These are phyloP conservation scores for Nowickia ferox DNA, from an alignment of 2,888 invertebrate species.

Conservation along the genomic window DNA sequence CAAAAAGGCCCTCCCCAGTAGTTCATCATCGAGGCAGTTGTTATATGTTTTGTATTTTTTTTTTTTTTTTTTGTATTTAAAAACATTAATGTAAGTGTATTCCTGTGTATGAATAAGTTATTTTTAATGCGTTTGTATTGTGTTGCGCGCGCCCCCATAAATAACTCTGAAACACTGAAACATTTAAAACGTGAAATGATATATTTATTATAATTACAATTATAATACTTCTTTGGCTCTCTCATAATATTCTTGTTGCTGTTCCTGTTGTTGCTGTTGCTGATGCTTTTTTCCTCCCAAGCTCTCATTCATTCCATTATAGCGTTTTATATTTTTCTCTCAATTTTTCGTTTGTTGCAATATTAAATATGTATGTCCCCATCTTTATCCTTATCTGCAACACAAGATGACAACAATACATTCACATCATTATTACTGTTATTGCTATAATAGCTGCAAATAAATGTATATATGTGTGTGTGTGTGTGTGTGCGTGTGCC, in stretches of 20 bases:
- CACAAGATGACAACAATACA: constrained; percentile 7
- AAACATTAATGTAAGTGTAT: constrained; percentile 24
- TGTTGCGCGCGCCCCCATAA: constrained; percentile 74
- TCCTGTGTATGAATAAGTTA: constrained; percentile 45
- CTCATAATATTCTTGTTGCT: constrained; percentile 51
- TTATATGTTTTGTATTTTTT: too few species aligned
- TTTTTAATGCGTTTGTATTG: constrained; percentile 60
- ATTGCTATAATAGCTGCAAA: constrained; percentile 18
- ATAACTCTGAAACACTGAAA: constrained; percentile 71
- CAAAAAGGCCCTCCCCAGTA: constrained; percentile 63
- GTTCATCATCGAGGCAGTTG: constrained; percentile 50
- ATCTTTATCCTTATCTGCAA: constrained; percentile 32
- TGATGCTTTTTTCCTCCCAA: background rate
- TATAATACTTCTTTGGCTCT: constrained; percentile 58
- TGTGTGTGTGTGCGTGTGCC: background rate
- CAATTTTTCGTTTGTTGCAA: constrained; percentile 31
- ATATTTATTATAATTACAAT: constrained; percentile 81
- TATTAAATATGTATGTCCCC: constrained; percentile 50
- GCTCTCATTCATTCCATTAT: constrained; percentile 27
- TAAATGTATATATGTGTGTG: background rate
- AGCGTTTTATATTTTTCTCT: constrained; percentile 21
- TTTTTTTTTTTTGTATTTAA: too few species aligned
- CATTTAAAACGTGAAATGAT: constrained; percentile 64
- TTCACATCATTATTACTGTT: constrained; percentile 27
- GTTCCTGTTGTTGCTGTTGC: background rate